These are phyloP conservation scores for Acipenser ruthenus DNA, from an alignment of 2,797 vertebrate species.

Conservation along the genomic window DNA sequence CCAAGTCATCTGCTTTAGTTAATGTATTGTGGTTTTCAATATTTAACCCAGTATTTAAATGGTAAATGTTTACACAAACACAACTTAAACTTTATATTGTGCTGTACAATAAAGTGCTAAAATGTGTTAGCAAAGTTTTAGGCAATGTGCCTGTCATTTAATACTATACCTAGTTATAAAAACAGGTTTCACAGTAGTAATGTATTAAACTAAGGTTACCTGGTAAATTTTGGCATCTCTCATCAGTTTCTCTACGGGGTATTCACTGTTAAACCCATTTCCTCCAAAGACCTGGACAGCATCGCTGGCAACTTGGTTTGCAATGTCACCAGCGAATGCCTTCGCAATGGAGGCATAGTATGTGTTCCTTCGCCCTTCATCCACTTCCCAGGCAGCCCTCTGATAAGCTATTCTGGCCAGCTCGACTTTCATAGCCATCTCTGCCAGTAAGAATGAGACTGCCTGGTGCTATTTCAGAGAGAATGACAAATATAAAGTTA, in stretches of 20 bases:
- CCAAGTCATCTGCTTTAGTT: too few relatives aligned
- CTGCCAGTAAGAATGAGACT: slow-evolving; percentile 82
- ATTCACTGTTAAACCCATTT: slow-evolving; percentile 90
- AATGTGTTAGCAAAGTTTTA: too few relatives aligned
- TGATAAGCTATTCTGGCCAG: slow-evolving; percentile 81
- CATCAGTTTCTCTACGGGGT: slow-evolving; percentile 94
- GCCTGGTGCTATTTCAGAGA: slow-evolving; percentile 75
- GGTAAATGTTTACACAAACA: too few relatives aligned
- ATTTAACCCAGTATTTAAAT: too few relatives aligned
- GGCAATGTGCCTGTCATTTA: too few relatives aligned
- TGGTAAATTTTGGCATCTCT: slow-evolving; percentile 94
- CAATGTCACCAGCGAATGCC: slow-evolving; percentile 81
- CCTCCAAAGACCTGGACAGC: slow-evolving; percentile 90
- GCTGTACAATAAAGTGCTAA: too few relatives aligned
- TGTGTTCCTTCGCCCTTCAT: slow-evolving; percentile 75
- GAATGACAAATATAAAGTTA: neutral
- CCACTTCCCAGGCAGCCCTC: slow-evolving; percentile 85
- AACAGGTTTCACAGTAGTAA: too few relatives aligned
- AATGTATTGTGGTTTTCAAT: too few relatives aligned
- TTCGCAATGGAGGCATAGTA: slow-evolving; percentile 91
- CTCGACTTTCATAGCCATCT: slow-evolving; percentile 95
- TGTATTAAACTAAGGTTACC: slow-evolving; percentile 41
- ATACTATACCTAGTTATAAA: too few relatives aligned
- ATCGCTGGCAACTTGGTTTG: slow-evolving; percentile 83
- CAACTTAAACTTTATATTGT: too few relatives aligned